Evolutionary conservation across 2,888 invertebrate species (phyloP), one percentile per base, ranked within the genome.

Genomic region (Euzophera pinguis): DNA sequence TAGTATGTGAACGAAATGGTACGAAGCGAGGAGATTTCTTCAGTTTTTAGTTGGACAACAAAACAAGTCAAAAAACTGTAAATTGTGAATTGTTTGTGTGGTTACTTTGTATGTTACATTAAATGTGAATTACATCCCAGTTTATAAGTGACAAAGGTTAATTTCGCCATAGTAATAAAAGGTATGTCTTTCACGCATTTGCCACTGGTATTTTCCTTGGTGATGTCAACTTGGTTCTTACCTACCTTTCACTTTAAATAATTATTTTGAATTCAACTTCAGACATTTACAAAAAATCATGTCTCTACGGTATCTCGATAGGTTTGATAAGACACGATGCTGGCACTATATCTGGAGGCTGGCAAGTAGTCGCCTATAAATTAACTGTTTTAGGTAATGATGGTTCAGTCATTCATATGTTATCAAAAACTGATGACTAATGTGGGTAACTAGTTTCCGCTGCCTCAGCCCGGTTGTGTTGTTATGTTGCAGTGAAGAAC

Each of bases 141-240:
- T 38, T 22, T 38, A 42, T 12, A 42, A 50, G 42, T 50, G 9
- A 22, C 2, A 22, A 22, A n/a, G n/a, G n/a, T n/a, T n/a, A n/a
- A n/a, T 1, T 49, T 14, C 49, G 27, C 27, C 39, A 16, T 27
- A 38, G 13, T 7, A 27, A 10, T 9, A 29, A 9, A 50, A 27
- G 39, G 49, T 50, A 50, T 39, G 38, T 39, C 14, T 17, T 35
- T 12, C 22, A 12, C 22, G 7, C 9, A 3, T 39, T 50, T 14
- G 38, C 39, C 7, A 17, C 27, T 29, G 29, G 27, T 49, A 49
- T 39, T 39, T 49, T 38, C 32, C 49, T 32, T 17, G 38, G 32
- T 50, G 49, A 50, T 50, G 49, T 50, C 49, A 50, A 39, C 32
- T 50, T 39, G 39, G 47, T 22, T 32, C 47, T 54, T 34, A 34